Conservation (phyloP, 2,888 invertebrate genomes). For the Mimachlamys varia region DNA sequence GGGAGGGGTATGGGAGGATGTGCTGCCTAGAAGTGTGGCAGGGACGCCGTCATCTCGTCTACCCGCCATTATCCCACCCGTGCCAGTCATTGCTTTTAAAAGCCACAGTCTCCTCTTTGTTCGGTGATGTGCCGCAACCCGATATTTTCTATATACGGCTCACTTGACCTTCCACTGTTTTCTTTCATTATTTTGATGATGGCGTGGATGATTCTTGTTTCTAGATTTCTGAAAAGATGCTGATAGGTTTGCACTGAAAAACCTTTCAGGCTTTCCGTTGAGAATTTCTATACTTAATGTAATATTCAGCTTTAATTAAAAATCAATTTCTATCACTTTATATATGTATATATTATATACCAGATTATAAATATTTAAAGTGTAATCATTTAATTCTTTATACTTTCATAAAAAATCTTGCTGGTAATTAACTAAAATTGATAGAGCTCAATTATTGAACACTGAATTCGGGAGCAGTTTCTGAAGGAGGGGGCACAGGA, state of each 20-base stretch:
- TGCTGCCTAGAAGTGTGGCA: neutral
- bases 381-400: neutral
- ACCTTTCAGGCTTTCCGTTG: neutral
- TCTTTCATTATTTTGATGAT: neutral
- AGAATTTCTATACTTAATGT: neutral
- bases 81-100: neutral
- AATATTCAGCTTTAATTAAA: neutral
- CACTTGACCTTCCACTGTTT: neutral
- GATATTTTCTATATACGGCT: conserved; percentile 15
- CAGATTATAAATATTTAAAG: neutral
- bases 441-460: neutral
- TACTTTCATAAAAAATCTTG: neutral
- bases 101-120: neutral
- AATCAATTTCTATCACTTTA: neutral
- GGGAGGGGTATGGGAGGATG: neutral
- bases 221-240: neutral
- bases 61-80: neutral
- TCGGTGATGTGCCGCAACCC: neutral
- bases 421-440: neutral
- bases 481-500: neutral
- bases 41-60: neutral
- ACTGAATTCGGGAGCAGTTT: neutral
- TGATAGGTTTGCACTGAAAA: conserved; percentile 23
- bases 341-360: neutral
- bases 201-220: neutral